Conservation (phyloP, 2,888 invertebrate genomes). For the Lithosia quadra region DNA sequence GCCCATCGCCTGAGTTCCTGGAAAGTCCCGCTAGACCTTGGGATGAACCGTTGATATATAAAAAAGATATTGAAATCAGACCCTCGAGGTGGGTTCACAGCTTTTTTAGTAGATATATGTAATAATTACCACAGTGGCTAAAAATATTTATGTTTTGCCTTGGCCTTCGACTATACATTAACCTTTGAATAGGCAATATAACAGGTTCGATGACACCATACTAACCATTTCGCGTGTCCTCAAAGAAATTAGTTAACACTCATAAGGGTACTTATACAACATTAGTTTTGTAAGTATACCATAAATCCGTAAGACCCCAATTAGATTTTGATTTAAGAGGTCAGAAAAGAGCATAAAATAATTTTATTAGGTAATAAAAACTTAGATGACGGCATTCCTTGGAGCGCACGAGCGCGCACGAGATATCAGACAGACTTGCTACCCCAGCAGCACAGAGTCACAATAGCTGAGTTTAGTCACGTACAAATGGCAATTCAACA, state of each 20-base stretch:
- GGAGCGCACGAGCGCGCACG: too few relatives aligned
- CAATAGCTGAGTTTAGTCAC: too few relatives aligned
- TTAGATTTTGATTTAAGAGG: neutral
- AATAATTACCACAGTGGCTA: neutral
- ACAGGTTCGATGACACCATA: neutral
- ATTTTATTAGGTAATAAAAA: too few relatives aligned
- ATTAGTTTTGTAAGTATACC: neutral
- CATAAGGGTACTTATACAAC: neutral
- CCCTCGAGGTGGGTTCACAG: constrained; percentile 60
- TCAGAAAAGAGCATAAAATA: too few relatives aligned
- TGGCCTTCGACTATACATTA: neutral
- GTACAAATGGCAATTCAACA: too few relatives aligned
- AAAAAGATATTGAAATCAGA: constrained; percentile 68
- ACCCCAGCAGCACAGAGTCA: too few relatives aligned
- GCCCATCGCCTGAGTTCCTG: constrained; percentile 85
- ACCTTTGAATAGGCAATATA: neutral
- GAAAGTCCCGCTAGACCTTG: constrained; percentile 86
- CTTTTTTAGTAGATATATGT: neutral
- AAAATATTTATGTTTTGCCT: too few relatives aligned
- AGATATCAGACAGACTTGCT: too few relatives aligned
- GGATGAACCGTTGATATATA: constrained; percentile 85
- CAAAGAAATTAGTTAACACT: neutral
- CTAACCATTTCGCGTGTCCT: neutral
- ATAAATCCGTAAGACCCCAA: neutral
- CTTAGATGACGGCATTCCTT: too few relatives aligned